A percentile compares a stretch with the other conserved stretches of the same genome.
Evolutionary conservation across 1,140 invertebrate genomes (phyloP).

Genomic region (Dufourea novaeangliae): DNA sequence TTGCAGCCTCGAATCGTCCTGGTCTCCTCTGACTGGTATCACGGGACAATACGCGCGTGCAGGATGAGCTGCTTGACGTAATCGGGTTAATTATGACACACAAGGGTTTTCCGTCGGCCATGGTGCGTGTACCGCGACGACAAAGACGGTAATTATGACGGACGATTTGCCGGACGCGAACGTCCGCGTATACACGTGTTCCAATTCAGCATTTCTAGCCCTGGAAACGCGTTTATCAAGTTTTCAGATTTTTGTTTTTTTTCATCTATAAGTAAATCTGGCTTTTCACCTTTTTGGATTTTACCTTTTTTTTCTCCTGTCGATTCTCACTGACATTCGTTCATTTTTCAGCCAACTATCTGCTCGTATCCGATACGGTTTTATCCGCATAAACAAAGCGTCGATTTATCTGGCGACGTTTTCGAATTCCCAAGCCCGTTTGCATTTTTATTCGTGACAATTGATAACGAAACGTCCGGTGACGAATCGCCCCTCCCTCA

Average conservation of each 20-base stretch:
- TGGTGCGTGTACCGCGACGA: constrained; percentile 3
- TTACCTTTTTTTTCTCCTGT: background rate
- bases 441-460: constrained; percentile 1
- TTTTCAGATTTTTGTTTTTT: background rate
- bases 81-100: constrained; percentile 75
- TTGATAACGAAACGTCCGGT: constrained; percentile 19
- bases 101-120: constrained; percentile 57
- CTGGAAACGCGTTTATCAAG: background rate
- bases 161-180: constrained; percentile 31
- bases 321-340: background rate
- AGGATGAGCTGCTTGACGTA: constrained; percentile 52
- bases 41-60: background rate
- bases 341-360: no score
- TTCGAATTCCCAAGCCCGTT: background rate
- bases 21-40: background rate
- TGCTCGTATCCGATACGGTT: background rate
- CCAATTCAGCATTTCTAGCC: constrained; percentile 4
- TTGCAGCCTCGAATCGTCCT: background rate
- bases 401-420: background rate
- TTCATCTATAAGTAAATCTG: background rate
- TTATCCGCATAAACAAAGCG: background rate
- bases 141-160: constrained; percentile 50
- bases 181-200: background rate
- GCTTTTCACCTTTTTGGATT: background rate
- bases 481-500: constrained; percentile 8